Evolutionary conservation across 2,113 vertebrate species (phyloP), one percentile per base, ranked within the genome.

Genomic region (Parus major): DNA sequence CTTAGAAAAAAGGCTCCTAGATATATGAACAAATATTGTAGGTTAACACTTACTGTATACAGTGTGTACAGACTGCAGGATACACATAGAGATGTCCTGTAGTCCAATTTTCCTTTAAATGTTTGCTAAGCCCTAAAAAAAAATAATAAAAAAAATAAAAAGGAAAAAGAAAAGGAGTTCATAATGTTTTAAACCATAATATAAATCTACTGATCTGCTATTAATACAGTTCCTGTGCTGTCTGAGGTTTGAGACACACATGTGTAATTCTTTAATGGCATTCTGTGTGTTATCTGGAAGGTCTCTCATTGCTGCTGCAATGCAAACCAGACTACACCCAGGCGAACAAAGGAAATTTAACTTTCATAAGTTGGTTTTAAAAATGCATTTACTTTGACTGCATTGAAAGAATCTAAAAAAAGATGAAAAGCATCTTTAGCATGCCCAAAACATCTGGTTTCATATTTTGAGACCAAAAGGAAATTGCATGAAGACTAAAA

Each of bases 391-490:
- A 98, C 98, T 99, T 98, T 98, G 98, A 98, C 98, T 98, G 98
- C 95, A 98, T 96, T 98, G 97, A 97, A 97, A 96, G 97, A 98
- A 96, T 98, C 98, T 97, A 97, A 98, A 97, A 97, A 96, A 98
- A 98, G 98, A 99, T 99, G 98, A 99, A 99, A 99, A 98, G 98
- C 98, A 98, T 99, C 98, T 98, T 98, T 97, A 98, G 98, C 98
- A 98, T 98, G 98, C 98, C 97, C 98, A 98, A 99, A 99, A 99
- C 99, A 99, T 99, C 99, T 99, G 99, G 99, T 99, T 99, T 99
- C 98, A 98, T 99, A 99, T 99, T 99, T 97, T 95, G 96, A 98
- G 97, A 98, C 98, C 96, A 96, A 98, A 98, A 99, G 99, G 99
- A 99, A 99, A 99, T 99, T 99, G 98, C 98, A 98, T 97, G 98